phyloP scores from a whole-genome alignment of 2,113 vertebrate species.

The Petaurus breviceps region DNA sequence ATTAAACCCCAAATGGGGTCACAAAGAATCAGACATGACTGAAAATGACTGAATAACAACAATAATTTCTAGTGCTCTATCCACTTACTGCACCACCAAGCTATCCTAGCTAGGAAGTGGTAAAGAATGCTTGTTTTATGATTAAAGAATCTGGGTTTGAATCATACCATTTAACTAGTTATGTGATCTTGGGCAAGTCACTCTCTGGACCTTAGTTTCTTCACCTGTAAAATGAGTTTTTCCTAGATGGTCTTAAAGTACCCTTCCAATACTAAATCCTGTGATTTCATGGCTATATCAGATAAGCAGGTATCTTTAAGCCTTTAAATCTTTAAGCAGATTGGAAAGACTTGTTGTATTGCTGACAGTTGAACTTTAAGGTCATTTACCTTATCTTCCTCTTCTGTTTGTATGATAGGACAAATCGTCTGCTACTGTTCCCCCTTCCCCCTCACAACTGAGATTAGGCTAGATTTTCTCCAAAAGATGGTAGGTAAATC shows the following conservation, averaged over 20 bases:
- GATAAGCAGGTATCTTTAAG: not conserved
- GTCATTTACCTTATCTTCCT: slow-evolving; percentile 57
- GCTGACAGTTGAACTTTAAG: slow-evolving; percentile 42
- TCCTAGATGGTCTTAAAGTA: not conserved
- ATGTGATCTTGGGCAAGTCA: not conserved
- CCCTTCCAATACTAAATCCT: not conserved
- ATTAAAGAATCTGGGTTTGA: not conserved
- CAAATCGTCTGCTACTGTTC: not conserved
- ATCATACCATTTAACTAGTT: not conserved
- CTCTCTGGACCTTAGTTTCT: not conserved
- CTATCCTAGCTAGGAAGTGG: not conserved
- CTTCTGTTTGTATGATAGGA: not conserved
- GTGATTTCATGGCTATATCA: not conserved
- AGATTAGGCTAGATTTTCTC: not conserved
- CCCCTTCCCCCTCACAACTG: not conserved
- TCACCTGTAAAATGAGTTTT: not conserved
- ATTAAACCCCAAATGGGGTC: not conserved
- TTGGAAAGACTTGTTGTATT: slow-evolving; percentile 54
- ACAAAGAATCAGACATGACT: not conserved
- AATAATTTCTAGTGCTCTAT: not conserved
- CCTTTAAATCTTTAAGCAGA: slow-evolving; percentile 24
- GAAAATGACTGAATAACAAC: not conserved
- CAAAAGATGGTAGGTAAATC: not conserved
- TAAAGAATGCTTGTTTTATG: not conserved
- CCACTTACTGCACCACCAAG: not conserved